phyloP scores from a whole-genome alignment of 2,888 invertebrate species.

The Scaptomyza tumidula region DNA sequence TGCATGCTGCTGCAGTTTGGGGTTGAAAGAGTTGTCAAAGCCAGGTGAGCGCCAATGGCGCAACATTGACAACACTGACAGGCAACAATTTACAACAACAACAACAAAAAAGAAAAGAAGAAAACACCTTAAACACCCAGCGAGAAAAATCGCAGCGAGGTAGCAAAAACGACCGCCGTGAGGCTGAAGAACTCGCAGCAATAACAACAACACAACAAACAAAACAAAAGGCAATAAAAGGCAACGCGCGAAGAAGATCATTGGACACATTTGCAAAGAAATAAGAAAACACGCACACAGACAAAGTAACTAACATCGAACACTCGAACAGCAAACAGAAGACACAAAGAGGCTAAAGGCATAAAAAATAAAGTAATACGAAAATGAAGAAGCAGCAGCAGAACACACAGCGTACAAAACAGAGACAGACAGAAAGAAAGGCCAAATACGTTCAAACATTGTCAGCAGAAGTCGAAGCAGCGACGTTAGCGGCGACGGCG shows the following conservation, averaged over 20 bases:
- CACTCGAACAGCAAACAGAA: conserved; percentile 36
- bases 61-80: conserved; percentile 49
- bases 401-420: conserved; percentile 12
- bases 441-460: conserved; percentile 76
- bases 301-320: conserved; percentile 50
- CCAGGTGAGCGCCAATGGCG: conserved; percentile 36
- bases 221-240: conserved; percentile 61
- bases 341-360: conserved; percentile 54
- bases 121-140: conserved; percentile 17
- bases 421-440: conserved; percentile 70
- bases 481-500: conserved; percentile 24
- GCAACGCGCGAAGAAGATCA: conserved; percentile 62
- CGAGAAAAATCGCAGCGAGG: conserved; percentile 2
- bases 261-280: conserved; percentile 66
- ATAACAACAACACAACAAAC: conserved; percentile 27
- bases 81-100: conserved; percentile 53
- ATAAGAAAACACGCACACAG: conserved; percentile 24
- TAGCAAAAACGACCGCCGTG: conserved; percentile 37
- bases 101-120: conserved; percentile 15
- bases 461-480: conserved; percentile 57
- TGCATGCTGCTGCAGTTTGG: conserved; percentile 7
- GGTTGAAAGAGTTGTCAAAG: conserved; percentile 60
- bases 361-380: conserved; percentile 41
- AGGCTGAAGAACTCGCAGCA: conserved; percentile 43
- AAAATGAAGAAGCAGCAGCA: conserved; percentile 13